Base-by-base conservation (phyloP, 2,888 invertebrate genomes). In the Rhagonycha fulva region DNA sequence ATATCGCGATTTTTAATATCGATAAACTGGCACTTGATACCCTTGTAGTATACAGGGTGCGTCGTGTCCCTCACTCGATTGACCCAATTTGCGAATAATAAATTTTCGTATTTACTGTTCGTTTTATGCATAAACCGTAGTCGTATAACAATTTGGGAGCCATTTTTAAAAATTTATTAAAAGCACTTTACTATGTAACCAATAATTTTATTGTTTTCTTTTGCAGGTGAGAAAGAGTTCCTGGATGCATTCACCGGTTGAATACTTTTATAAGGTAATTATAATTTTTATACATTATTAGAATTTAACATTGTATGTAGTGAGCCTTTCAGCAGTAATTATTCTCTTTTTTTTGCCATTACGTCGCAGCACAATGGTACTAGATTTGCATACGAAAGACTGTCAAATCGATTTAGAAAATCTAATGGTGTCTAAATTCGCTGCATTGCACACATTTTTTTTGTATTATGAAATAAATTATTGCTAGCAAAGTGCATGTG, bases 191-290 rank as follows among this genome's bases (percentile, higher is more conserved):
- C 47, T n/a, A n/a, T 47, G 47, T 47, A 47, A 47, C 47, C 47
- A 47, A 47, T 47, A 47, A 47, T 47, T 47, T n/a, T 47, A 47
- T 47, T 47, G 47, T 66, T 66, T 26, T 66, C 26, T 66, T 23
- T 66, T 24, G 26, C 63, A 66, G 63, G 63, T 66, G 63, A 66
- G 63, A 66, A 66, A 66, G 63, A 66, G 63, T 66, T 66, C 63
- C 63, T 66, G 63, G 63, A 66, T 66, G 24, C 63, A 66, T 66
- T 66, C 63, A 24, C 63, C 26, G 63, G 63, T 66, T 66, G 24
- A 66, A 19, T 66, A 24, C 26, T 66, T 24, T 66, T 66, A 24
- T 66, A 66, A 66, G 63, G 63, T 66, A 66, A 24, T 66, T 47
- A 47, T 47, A 47, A 47, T 47, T 47, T 47, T 47, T 47, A 47